These are phyloP conservation scores for Caenorhabditis brenneri DNA, from an alignment of 1,140 invertebrate species.

Conservation along the genomic window DNA sequence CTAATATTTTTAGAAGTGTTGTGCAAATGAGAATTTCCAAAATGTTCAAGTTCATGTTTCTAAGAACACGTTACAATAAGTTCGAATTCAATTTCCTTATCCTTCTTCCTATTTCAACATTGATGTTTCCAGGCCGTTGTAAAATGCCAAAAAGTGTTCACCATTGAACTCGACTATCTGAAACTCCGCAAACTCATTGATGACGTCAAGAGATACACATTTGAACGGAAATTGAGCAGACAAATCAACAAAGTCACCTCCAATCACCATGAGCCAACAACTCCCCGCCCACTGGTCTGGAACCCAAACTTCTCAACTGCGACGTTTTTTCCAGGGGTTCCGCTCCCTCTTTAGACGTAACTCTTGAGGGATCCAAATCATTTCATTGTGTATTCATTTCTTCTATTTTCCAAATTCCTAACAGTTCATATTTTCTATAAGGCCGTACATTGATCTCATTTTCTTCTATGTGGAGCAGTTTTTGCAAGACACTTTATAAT, in stretches of 20 bases:
- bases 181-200: not conserved
- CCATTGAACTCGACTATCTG: not conserved
- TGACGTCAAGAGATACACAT: conserved; percentile 11
- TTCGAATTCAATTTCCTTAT: no score
- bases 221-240: not conserved
- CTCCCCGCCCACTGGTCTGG: not conserved
- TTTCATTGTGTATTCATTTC: no score
- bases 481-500: not conserved
- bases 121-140: not conserved
- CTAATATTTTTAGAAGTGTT: no score
- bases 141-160: not conserved
- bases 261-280: not conserved
- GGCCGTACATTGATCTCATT: conserved; percentile 14
- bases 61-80: no score
- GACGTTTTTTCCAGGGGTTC: not conserved
- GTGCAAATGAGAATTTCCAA: no score
- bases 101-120: not conserved
- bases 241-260: not conserved
- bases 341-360: not conserved
- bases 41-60: no score
- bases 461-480: not conserved
- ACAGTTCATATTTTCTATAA: not conserved
- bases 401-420: not conserved
- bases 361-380: no score
- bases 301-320: not conserved